These are phyloP conservation scores for Drosophila pseudotalamancana DNA, from an alignment of 2,888 invertebrate species.

Conservation along the genomic window DNA sequence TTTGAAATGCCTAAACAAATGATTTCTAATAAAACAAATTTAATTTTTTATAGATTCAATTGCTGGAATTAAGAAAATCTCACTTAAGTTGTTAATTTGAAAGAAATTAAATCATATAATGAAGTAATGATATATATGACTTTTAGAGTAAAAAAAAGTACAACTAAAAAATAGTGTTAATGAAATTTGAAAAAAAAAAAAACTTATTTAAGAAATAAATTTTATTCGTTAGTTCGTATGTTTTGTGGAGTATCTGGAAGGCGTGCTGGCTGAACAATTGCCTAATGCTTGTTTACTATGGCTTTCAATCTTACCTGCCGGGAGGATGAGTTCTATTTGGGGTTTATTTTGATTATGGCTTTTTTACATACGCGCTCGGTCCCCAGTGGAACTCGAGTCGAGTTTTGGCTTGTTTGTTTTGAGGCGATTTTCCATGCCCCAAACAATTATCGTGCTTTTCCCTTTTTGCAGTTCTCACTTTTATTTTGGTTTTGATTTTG, in stretches of 20 bases:
- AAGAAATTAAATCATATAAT: too few species aligned
- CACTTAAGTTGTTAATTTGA: too few species aligned
- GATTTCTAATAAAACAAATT: too few species aligned
- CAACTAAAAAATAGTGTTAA: too few species aligned
- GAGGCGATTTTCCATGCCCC: conserved; percentile 34
- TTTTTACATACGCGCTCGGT: conserved; percentile 18
- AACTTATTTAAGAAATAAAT: background rate
- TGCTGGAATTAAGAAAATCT: too few species aligned
- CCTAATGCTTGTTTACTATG: conserved; percentile 13
- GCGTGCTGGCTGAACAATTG: background rate
- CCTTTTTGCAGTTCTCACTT: conserved; percentile 43
- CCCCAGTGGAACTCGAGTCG: conserved; percentile 6
- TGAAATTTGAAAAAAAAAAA: too few species aligned
- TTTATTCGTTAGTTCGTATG: background rate
- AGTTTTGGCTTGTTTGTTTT: conserved; percentile 37
- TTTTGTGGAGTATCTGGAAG: conserved; percentile 5
- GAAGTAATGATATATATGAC: too few species aligned
- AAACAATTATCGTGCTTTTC: conserved; percentile 35
- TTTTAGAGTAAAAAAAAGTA: too few species aligned
- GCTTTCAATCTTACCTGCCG: conserved; percentile 2
- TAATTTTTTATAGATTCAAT: too few species aligned
- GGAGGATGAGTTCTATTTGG: conserved; percentile 25
- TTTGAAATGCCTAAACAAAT: too few species aligned
- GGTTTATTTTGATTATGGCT: conserved; percentile 49
- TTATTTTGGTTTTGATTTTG: conserved; percentile 26